Evolutionary conservation across 2,113 vertebrate genomes (phyloP).

Genomic region (Amphiprion percula): DNA sequence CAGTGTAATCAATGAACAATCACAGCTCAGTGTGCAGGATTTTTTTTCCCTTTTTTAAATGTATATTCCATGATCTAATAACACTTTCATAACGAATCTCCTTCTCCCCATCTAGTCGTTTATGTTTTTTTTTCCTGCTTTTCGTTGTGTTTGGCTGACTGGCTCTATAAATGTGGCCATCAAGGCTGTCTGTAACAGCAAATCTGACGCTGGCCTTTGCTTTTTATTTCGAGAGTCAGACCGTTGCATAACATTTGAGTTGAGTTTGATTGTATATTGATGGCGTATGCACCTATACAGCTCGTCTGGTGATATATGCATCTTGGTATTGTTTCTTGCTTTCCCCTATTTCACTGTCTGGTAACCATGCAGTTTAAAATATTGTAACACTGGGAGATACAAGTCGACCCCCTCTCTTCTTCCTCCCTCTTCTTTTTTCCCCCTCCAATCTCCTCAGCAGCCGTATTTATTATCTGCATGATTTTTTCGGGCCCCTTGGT

Average conservation of each 20-base stretch:
- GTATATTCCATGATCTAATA: constrained; percentile 31
- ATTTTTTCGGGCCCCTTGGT: constrained; percentile 76
- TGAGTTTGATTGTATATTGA: constrained; percentile 89
- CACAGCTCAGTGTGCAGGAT: constrained; percentile 51
- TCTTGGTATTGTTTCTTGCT: constrained; percentile 82
- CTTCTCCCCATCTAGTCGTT: constrained; percentile 14
- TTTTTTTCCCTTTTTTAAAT: constrained; percentile 12
- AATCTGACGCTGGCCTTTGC: constrained; percentile 65
- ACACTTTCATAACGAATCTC: constrained; percentile 48
- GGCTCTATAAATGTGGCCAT: constrained; percentile 43
- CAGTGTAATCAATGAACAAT: constrained; percentile 77
- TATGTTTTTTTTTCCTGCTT: not conserved
- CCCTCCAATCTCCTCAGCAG: constrained; percentile 68
- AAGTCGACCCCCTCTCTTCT: not conserved
- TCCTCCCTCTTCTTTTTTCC: not conserved
- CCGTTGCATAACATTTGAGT: constrained; percentile 87
- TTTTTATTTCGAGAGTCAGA: constrained; percentile 76
- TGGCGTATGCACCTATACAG: constrained; percentile 77
- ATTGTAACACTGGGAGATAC: constrained; percentile 58
- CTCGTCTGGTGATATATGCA: constrained; percentile 81
- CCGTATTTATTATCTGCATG: constrained; percentile 87
- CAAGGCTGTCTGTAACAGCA: constrained; percentile 46
- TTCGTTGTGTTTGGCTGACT: constrained; percentile 48
- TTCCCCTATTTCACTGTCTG: constrained; percentile 78
- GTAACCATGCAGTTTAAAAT: constrained; percentile 73